phyloP scores from a whole-genome alignment of 2,888 invertebrate species.

The Hydropsyche betteni region DNA sequence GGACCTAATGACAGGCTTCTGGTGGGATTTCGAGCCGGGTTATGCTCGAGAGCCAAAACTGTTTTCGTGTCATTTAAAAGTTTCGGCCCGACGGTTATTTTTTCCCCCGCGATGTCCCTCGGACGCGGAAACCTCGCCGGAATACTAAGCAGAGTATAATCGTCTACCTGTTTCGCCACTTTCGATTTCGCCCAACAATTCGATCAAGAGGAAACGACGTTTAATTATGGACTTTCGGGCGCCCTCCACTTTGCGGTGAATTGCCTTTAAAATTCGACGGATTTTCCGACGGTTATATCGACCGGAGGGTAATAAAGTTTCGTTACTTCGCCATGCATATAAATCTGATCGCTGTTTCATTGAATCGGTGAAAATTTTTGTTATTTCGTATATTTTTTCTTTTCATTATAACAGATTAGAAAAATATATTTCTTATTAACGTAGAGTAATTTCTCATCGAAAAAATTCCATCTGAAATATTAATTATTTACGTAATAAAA shows the following conservation, averaged over 20 bases:
- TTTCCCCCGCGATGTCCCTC: neutral
- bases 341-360: no score
- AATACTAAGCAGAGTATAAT: slow-evolving; percentile 38
- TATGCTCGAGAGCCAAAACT: slow-evolving; percentile 38
- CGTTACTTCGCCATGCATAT: no score
- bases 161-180: slow-evolving; percentile 7
- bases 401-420: no score
- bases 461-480: no score
- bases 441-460: no score
- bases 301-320: neutral
- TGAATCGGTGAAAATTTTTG: no score
- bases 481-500: no score
- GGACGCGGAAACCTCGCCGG: slow-evolving; percentile 22
- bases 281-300: neutral
- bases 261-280: neutral
- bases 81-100: slow-evolving; percentile 40
- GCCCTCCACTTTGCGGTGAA: slow-evolving; percentile 2
- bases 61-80: slow-evolving; percentile 50
- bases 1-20: slow-evolving; percentile 49
- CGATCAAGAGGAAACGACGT: neutral
- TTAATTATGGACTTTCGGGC: neutral
- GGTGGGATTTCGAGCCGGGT: slow-evolving; percentile 43
- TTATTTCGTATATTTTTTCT: no score
- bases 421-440: no score
- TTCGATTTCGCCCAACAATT: slow-evolving; percentile 14